Base-by-base conservation (phyloP, 2,113 vertebrate genomes). In the Saguinus midas region DNA sequence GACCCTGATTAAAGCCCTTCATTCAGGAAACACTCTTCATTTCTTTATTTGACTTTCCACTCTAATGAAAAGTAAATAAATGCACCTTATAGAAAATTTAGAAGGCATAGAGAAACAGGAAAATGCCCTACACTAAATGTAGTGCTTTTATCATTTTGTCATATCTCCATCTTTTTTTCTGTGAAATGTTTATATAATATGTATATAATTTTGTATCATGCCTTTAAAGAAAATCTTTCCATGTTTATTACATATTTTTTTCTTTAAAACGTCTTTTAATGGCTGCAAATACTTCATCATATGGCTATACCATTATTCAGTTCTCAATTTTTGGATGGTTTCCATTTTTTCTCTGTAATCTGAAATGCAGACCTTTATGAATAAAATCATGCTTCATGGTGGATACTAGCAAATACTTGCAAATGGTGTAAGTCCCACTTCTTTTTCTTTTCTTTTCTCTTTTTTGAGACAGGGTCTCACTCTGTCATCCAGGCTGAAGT, bases 191-290 rank as follows among this genome's bases (percentile, higher is more conserved):
- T 72, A 87, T 76, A 21, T 79, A 48, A 81, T 87, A 58, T 17
- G 10, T 81, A 20, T 55, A 48, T 6, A 84, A 37, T 66, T 91
- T 79, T 90, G 75, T 80, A 82, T 58, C 87, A 45, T 95, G 64
- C 52, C 64, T 87, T 90, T 79, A 78, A 18, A 91, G 81, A 58
- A 85, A 89, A 91, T 32, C 6, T 85, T 64, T 25, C 37, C 25
- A 18, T 66, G 27, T 97, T 96, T 91, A 73, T 86, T 93, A 58
- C 68, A 86, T 93, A 66, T 12, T 61, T 61, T 61, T 61, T 61
- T 61, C 58, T 61, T 61, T 61, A 61, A 29, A 61, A 29, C 25
- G 6, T 61, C 58, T 91, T 78, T 82, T 68, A 87, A 87, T 79
- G 48, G 40, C 82, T 55, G 23, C 75, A 87, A 85, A 86, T 90